Conservation (phyloP, 1,140 invertebrate genomes). For the Drosophila sucinea region DNA sequence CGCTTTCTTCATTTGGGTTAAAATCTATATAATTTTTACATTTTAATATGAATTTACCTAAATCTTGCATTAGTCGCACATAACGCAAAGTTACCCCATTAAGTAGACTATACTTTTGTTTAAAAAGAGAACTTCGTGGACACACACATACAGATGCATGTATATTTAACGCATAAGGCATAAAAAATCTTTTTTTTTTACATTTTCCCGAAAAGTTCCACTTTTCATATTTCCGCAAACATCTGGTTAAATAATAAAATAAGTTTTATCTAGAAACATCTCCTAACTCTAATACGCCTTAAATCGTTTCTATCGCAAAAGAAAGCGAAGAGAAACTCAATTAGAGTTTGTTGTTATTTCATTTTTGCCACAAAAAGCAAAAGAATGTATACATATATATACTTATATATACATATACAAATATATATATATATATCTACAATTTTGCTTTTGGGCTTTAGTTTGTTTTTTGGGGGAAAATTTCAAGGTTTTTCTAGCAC, state of each 20-base stretch:
- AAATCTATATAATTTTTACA: too few species aligned
- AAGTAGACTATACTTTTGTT: too few species aligned
- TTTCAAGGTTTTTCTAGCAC: constrained; percentile 43
- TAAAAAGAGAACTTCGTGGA: too few species aligned
- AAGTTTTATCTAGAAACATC: constrained; percentile 2
- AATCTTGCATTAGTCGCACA: too few species aligned
- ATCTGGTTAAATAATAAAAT: constrained; percentile 13
- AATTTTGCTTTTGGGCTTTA: constrained; percentile 3
- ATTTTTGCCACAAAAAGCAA: constrained; percentile 43
- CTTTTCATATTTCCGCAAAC: neutral
- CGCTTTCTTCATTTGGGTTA: too few species aligned
- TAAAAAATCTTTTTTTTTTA: neutral
- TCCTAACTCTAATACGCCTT: constrained; percentile 42
- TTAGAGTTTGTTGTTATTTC: constrained; percentile 76
- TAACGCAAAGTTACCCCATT: too few species aligned
- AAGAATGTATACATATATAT: constrained; percentile 35
- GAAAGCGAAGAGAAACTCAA: constrained; percentile 53
- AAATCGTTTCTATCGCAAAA: constrained; percentile 48
- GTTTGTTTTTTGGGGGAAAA: constrained; percentile 30
- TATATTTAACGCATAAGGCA: too few species aligned
- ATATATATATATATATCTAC: neutral
- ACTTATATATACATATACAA: neutral
- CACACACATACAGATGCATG: too few species aligned
- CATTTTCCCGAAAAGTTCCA: neutral
- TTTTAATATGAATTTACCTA: too few species aligned